Conservation (phyloP, 2,797 vertebrate genomes). For the Catharus ustulatus region DNA sequence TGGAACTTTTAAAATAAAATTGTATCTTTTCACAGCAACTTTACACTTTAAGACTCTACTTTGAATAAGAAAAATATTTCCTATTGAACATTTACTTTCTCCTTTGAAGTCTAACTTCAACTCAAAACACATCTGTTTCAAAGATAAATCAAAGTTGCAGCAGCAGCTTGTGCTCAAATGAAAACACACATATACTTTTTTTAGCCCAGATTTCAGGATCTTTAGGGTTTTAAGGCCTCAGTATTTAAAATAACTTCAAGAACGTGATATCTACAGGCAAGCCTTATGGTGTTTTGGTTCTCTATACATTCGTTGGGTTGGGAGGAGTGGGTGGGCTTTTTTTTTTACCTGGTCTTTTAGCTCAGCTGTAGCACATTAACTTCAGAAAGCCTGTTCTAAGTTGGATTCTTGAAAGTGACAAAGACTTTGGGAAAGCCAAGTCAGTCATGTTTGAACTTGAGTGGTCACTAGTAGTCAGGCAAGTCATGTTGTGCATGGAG, state of each 20-base stretch:
- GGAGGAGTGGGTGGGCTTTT: background rate
- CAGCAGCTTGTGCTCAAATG: slow-evolving; percentile 52
- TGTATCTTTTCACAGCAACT: slow-evolving; percentile 25
- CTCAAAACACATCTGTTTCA: slow-evolving; percentile 70
- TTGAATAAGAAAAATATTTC: slow-evolving; percentile 59
- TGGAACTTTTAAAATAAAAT: background rate
- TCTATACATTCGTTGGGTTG: background rate
- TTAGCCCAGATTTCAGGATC: slow-evolving; percentile 5
- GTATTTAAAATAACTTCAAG: slow-evolving; percentile 52
- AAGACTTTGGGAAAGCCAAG: background rate
- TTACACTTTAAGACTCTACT: slow-evolving; percentile 32
- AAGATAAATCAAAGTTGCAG: slow-evolving; percentile 68
- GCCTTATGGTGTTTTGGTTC: slow-evolving; percentile 28
- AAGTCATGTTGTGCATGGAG: background rate
- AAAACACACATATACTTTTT: slow-evolving; percentile 15
- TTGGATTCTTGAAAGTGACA: background rate
- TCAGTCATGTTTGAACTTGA: background rate
- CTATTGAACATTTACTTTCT: slow-evolving; percentile 57
- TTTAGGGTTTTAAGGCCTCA: slow-evolving; percentile 24
- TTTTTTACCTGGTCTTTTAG: background rate
- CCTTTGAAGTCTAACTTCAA: slow-evolving; percentile 65
- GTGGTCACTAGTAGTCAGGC: background rate
- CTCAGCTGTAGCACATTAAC: background rate
- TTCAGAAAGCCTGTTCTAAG: background rate
- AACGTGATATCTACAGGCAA: background rate